A percentile compares a stretch with the other conserved stretches of the same genome.
Conservation (phyloP, 1,140 invertebrate species). For the Pseudomyrmex concolor region DNA sequence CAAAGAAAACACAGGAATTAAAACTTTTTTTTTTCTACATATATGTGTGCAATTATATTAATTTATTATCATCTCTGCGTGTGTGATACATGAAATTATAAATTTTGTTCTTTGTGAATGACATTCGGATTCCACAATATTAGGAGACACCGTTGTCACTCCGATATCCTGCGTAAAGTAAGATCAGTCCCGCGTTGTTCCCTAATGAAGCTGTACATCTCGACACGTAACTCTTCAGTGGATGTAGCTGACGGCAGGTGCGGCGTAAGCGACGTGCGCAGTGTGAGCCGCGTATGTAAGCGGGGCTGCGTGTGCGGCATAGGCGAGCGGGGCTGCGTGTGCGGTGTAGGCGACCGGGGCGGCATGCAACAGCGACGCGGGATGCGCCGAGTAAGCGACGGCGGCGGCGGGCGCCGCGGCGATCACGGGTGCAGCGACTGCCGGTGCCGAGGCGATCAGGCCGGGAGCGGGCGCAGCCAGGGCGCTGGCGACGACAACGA, state of each 20-base stretch:
- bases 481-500: slow-evolving; percentile 75
- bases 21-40: too few species aligned
- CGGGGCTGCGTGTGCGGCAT: slow-evolving; percentile 28
- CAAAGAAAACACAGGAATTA: not conserved
- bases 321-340: slow-evolving; percentile 61
- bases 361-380: slow-evolving; percentile 14
- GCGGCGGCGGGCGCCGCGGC: slow-evolving; percentile 85
- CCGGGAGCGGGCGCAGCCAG: slow-evolving; percentile 63
- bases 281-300: slow-evolving; percentile 81
- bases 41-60: not conserved
- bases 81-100: not conserved
- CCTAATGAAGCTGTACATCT: not conserved
- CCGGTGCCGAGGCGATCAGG: slow-evolving; percentile 84
- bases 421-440: slow-evolving; percentile 85
- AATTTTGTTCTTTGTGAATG: not conserved
- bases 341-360: slow-evolving; percentile 79
- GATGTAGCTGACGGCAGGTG: slow-evolving; percentile 70
- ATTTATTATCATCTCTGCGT: slow-evolving; percentile 34
- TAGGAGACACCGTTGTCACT: not conserved
- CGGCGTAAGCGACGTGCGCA: slow-evolving; percentile 72
- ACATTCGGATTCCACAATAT: not conserved
- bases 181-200: not conserved
- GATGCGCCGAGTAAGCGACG: slow-evolving; percentile 87
- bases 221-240: not conserved
- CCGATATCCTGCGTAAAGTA: not conserved